Percentiles rank a stretch among this genome's conserved stretches.
Evolutionary conservation across 92 coral and sea anemone genomes (phyloP).

Genomic region (Palythoa grandiflora): DNA sequence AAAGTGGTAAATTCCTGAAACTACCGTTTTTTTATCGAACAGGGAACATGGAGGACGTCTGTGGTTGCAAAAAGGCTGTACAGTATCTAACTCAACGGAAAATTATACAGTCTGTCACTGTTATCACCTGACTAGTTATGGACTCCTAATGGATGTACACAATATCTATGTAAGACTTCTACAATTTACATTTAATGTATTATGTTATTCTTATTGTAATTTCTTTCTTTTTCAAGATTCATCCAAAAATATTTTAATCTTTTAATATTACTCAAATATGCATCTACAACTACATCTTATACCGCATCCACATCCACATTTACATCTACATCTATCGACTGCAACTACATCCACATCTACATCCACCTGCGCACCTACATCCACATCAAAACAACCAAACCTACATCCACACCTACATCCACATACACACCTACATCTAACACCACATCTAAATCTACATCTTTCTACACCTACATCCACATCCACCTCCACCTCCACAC

Average conservation of each 20-base stretch:
- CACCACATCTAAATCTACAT: neutral
- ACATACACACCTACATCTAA: neutral
- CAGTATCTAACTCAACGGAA: conserved; percentile 57
- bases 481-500: too few species aligned
- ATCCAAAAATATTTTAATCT: too few species aligned
- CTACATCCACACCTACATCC: neutral
- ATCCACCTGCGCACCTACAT: neutral
- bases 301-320: neutral
- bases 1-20: neutral
- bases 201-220: too few species aligned
- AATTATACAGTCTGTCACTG: conserved; percentile 75
- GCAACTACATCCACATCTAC: neutral
- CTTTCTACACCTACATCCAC: neutral
- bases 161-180: conserved; percentile 72
- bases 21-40: neutral
- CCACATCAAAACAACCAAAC: neutral
- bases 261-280: too few species aligned
- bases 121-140: conserved; percentile 86
- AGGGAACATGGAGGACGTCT: conserved; percentile 37
- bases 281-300: neutral
- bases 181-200: too few species aligned
- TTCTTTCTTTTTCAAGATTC: neutral
- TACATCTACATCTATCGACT: neutral
- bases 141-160: conserved; percentile 89
- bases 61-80: conserved; percentile 67